These are phyloP conservation scores for Enteromius paludinosus DNA, from an alignment of 2,797 vertebrate species.

Conservation along the genomic window DNA sequence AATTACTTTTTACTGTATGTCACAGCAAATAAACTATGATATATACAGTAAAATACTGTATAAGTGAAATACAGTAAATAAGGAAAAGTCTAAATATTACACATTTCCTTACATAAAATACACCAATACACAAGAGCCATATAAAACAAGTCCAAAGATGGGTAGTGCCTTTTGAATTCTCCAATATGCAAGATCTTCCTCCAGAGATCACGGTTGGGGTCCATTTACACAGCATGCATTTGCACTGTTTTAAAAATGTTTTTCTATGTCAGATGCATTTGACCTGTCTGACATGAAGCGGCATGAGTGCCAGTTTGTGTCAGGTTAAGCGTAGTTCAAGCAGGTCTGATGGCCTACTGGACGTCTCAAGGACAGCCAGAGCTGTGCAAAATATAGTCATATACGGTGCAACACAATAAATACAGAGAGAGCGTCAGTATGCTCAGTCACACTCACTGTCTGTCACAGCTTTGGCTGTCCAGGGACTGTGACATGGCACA, in stretches of 20 bases:
- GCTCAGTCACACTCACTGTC: conserved; percentile 61
- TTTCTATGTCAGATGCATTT: neutral
- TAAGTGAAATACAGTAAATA: neutral
- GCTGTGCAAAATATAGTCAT: conserved; percentile 47
- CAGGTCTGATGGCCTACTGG: conserved; percentile 11
- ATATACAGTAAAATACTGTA: no score
- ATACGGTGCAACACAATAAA: conserved; percentile 32
- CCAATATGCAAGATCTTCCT: neutral
- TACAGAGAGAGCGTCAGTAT: conserved; percentile 46
- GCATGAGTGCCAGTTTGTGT: neutral
- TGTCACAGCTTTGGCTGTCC: conserved; percentile 57
- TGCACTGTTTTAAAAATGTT: neutral
- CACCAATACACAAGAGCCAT: neutral
- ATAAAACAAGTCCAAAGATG: neutral
- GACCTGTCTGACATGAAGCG: conserved; percentile 1
- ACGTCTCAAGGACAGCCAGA: conserved; percentile 31
- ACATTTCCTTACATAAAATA: neutral
- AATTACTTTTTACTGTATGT: no score
- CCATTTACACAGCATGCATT: neutral
- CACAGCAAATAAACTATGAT: no score
- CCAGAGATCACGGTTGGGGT: neutral
- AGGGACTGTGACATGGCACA: conserved; percentile 58
- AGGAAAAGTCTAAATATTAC: neutral
- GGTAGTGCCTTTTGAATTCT: neutral
- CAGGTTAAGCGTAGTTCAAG: conserved; percentile 8